Base-by-base conservation (phyloP, 2,113 vertebrate genomes). In the Manacus vitellinus region DNA sequence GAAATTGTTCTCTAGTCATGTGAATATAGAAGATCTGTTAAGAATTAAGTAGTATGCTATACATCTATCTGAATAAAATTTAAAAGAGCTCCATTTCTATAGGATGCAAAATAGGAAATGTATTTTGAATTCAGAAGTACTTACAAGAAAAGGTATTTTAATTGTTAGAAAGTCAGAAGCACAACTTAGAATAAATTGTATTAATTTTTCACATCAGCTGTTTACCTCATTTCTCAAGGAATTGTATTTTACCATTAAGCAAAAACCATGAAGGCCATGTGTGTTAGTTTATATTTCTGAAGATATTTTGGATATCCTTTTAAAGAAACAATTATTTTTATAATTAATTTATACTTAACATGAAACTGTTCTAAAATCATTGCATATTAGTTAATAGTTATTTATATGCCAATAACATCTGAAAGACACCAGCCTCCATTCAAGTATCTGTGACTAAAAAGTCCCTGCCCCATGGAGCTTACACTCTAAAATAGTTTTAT, bases 191-290 rank as follows among this genome's bases (percentile, higher is more conserved):
- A 63, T 59, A 76, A 90, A 73, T 18, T 28, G 8, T 43, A 70
- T 92, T 83, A 3, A 30, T 49, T 94, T 92, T 94, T 73, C 49
- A 73, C 16, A 49, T 88, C 81, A 39, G 14, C 31, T 74, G 14
- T 86, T 90, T 88, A 73, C 76, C 35, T 35, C 37, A 79, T 61
- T 95, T 92, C 46, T 68, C 35, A 86, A 80, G 51, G 61, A 56
- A 84, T 33, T 92, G 20, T 77, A 81, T 56, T 95, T 96, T 93
- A 97, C 95, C 95, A 96, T 96, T 97, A 96, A 96, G 92, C 93
- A 96, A 96, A 96, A 92, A 21, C 33, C 49, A 71, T 68, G 90
- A 63, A 94, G 85, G 95, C 59, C 72, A 37, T 58, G 18, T 73
- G 22, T 90, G 33, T 74, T 80, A 6, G 13, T 84, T 96, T 83